phyloP scores from a whole-genome alignment of 2,888 invertebrate species.

The Gerosis bhagava region DNA sequence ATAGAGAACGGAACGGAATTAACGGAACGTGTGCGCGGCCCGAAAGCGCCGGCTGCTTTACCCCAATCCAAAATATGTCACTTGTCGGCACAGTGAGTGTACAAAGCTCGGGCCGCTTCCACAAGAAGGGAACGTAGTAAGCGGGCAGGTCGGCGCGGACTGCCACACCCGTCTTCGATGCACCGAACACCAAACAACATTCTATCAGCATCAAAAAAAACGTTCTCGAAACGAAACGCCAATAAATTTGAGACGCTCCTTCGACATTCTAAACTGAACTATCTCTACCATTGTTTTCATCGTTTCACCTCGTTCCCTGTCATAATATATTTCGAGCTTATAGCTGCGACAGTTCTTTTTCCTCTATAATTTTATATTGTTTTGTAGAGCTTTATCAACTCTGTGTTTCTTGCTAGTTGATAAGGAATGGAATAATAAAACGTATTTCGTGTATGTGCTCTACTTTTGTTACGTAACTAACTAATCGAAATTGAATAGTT shows the following conservation, averaged over 20 bases:
- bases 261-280: slow-evolving; percentile 18
- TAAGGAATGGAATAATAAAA: slow-evolving; percentile 7
- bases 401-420: slow-evolving; percentile 8
- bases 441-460: background rate
- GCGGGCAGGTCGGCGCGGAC: slow-evolving; percentile 12
- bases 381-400: slow-evolving; percentile 17
- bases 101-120: slow-evolving; percentile 22
- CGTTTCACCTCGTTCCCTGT: slow-evolving; percentile 9
- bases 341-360: slow-evolving; percentile 8
- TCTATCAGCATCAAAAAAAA: slow-evolving; percentile 21
- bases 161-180: slow-evolving; percentile 15
- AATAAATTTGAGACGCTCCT: slow-evolving; percentile 21
- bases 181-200: slow-evolving; percentile 21
- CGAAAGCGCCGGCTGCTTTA: slow-evolving; percentile 78
- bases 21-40: slow-evolving; percentile 78
- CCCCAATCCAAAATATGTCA: slow-evolving; percentile 75
- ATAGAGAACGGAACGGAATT: slow-evolving; percentile 79
- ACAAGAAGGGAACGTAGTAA: slow-evolving; percentile 24
- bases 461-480: slow-evolving; percentile 2
- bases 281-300: slow-evolving; percentile 18
- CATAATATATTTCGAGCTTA: slow-evolving; percentile 4
- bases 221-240: slow-evolving; percentile 21
- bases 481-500: background rate
- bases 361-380: slow-evolving; percentile 8
- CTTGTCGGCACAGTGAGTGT: slow-evolving; percentile 54